A percentile compares a stretch with the other conserved stretches of the same genome.
These are phyloP conservation scores for Scartelaos histophorus DNA, from an alignment of 2,113 vertebrate species.

Conservation along the genomic window DNA sequence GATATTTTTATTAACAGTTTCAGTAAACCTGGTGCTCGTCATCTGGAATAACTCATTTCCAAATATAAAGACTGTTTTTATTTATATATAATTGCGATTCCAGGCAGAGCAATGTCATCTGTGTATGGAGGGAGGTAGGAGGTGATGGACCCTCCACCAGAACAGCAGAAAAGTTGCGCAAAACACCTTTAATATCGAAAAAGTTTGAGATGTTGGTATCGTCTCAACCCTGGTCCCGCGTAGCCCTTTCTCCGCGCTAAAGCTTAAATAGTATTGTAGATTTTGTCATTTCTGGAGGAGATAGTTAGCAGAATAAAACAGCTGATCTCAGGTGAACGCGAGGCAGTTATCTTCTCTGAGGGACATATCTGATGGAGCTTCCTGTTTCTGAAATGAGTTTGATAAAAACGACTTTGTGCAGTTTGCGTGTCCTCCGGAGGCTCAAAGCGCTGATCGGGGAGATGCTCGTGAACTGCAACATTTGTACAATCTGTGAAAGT, in stretches of 20 bases:
- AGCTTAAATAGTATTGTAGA: background rate
- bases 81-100: too few relatives aligned
- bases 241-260: background rate
- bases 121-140: too few relatives aligned
- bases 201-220: too few relatives aligned
- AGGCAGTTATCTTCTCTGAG: conserved; percentile 43
- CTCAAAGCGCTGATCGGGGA: conserved; percentile 29
- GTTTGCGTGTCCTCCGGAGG: conserved; percentile 47
- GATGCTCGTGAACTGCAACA: background rate
- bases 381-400: conserved; percentile 36
- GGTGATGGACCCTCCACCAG: too few relatives aligned
- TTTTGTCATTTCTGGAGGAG: background rate
- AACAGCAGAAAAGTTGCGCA: too few relatives aligned
- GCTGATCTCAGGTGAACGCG: conserved; percentile 51
- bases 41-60: too few relatives aligned
- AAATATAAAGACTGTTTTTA: too few relatives aligned
- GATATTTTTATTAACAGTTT: too few relatives aligned
- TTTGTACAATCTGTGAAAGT: background rate
- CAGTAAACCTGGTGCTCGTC: too few relatives aligned
- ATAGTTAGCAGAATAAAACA: conserved; percentile 33
- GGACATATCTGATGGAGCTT: conserved; percentile 34
- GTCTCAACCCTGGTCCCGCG: too few relatives aligned
- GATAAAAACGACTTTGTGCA: conserved; percentile 45
- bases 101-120: too few relatives aligned
- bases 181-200: too few relatives aligned